Conservation (phyloP, 1,140 invertebrate genomes). For the Pectinophora gossypiella region DNA sequence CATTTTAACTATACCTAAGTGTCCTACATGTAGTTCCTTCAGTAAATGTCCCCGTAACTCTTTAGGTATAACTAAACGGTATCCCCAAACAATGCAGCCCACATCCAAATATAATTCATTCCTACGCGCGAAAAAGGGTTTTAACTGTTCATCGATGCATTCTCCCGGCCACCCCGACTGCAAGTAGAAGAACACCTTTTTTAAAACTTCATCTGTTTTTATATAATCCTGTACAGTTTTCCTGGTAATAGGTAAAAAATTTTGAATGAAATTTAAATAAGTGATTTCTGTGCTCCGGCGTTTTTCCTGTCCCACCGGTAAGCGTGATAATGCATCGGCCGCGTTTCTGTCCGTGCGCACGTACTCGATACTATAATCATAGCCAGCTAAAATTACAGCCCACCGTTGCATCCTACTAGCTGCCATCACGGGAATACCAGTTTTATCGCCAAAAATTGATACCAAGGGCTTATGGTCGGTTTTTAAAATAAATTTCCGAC, state of each 20-base stretch:
- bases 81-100: slow-evolving; percentile 26
- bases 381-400: slow-evolving; percentile 18
- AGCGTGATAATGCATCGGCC: neutral
- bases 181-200: slow-evolving; percentile 1
- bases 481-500: slow-evolving; percentile 33
- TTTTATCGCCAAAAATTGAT: slow-evolving; percentile 38
- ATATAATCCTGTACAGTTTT: neutral
- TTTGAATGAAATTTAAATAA: slow-evolving; percentile 5
- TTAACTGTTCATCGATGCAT: neutral
- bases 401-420: no score
- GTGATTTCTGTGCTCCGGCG: neutral
- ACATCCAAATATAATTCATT: slow-evolving; percentile 27
- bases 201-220: neutral
- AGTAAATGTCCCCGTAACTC: slow-evolving; percentile 4
- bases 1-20: slow-evolving; percentile 7
- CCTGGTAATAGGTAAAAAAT: neutral
- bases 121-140: slow-evolving; percentile 14
- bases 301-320: neutral
- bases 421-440: slow-evolving; percentile 5
- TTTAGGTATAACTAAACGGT: slow-evolving; percentile 17
- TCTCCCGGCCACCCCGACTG: slow-evolving; percentile 14
- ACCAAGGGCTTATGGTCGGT: slow-evolving; percentile 71
- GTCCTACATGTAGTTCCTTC: slow-evolving; percentile 15
- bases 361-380: slow-evolving; percentile 19
- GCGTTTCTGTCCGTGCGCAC: neutral